Evolutionary conservation across 2,888 invertebrate species (phyloP), one percentile per base, ranked within the genome.

Genomic region (Yponomeuta evonymella): DNA sequence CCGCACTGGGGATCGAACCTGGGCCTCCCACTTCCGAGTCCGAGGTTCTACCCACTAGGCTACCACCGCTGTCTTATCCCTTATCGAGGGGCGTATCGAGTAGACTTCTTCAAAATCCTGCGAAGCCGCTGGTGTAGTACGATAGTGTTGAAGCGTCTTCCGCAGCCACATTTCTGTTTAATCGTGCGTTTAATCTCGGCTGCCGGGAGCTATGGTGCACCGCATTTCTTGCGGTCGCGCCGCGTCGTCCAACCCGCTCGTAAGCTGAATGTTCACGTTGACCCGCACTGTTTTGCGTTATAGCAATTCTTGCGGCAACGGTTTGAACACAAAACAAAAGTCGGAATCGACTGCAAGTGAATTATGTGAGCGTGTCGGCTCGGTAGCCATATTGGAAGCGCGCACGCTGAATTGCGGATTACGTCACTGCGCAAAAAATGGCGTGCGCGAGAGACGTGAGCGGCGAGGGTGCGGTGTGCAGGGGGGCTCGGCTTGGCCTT

Each of bases 351-450:
- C 68, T 48, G 64, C 51, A 58, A 70, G 69, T 70, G 70, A 72
- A 75, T 76, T 74, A 76, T 73, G 74, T 72, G 75, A 79, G 80
- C 78, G 78, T 81, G 80, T 76, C 78, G 76, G 71, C 62, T 29
- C 23, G 79, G 80, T 83, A 79, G 89, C 88, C 87, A 88, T 86
- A 86, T 68, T 65, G 29, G 62, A 86, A 87, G 88, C 87, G 83
- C 86, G 82, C 82, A 84, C 87, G 88, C 89, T 88, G 86, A 90
- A 90, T 86, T 87, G 86, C 83, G 81, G 85, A 88, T 90, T 90
- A 91, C 90, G 90, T 91, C 91, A 91, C 83, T 83, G 84, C 82
- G 86, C 88, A 90, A 90, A 90, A 90, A 89, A 86, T 81, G 79
- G 83, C 82, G 83, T 85, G 86, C 85, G 83, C 84, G 51, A 58